Percentiles rank a stretch among this genome's conserved stretches.
Conservation (phyloP, 2,113 vertebrate genomes). For the Lampris megalopsis region DNA sequence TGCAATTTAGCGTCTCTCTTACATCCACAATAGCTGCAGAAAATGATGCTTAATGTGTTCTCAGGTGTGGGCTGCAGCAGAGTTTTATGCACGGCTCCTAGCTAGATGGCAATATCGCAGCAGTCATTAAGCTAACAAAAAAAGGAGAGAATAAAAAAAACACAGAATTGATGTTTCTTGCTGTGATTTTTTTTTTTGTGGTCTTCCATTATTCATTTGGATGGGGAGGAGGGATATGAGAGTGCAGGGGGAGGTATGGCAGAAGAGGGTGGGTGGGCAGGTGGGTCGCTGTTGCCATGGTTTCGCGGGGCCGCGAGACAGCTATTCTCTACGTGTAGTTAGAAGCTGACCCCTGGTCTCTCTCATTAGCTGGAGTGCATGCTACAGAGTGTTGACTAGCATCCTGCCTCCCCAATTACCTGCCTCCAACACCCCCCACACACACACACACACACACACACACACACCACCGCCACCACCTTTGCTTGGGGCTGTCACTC, state of each 20-base stretch:
- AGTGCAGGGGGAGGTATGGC: constrained; percentile 30
- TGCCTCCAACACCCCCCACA: constrained; percentile 11
- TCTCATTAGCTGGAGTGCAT: constrained; percentile 82
- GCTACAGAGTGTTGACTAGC: constrained; percentile 75
- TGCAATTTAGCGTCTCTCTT: constrained; percentile 63
- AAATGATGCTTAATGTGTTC: constrained; percentile 75
- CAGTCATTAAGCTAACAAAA: constrained; percentile 70
- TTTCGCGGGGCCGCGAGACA: constrained; percentile 72
- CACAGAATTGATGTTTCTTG: constrained; percentile 67
- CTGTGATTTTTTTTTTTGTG: constrained; percentile 7
- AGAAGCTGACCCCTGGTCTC: constrained; percentile 77
- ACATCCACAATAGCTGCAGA: constrained; percentile 57
- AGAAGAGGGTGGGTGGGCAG: constrained; percentile 26
- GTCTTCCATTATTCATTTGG: constrained; percentile 42
- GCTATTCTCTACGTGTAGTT: constrained; percentile 82
- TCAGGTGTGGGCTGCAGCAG: constrained; percentile 62
- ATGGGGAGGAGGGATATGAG: constrained; percentile 47
- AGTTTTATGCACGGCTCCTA: constrained; percentile 70
- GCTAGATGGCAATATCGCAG: constrained; percentile 48
- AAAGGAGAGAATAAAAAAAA: constrained; percentile 5
- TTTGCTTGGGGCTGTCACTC: constrained; percentile 58
- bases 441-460: not conserved
- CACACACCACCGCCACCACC: constrained; percentile 22
- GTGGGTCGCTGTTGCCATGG: constrained; percentile 78
- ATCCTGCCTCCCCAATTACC: constrained; percentile 59